Conservation (phyloP, 1,140 invertebrate genomes). For the Daktulosphaira vitifoliae region DNA sequence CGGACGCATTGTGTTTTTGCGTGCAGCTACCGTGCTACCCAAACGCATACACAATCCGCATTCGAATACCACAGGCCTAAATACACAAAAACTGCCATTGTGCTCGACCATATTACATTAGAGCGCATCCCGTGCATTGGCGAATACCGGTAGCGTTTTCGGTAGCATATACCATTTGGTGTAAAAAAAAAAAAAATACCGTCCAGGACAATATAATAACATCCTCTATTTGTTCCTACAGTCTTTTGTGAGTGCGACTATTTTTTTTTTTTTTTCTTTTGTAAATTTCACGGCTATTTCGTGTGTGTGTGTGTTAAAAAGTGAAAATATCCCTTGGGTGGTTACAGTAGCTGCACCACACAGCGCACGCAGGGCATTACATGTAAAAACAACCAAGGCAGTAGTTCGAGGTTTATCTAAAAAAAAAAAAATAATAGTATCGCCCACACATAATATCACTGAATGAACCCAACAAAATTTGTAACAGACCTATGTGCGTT, state of each 20-base stretch:
- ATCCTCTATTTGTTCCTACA: too few species aligned
- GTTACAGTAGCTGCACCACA: background rate
- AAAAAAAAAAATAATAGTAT: background rate
- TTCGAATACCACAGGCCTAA: slow-evolving; percentile 15
- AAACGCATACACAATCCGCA: slow-evolving; percentile 27
- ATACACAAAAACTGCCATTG: slow-evolving; percentile 2
- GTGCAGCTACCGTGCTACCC: slow-evolving; percentile 27
- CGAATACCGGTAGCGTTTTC: slow-evolving; percentile 25
- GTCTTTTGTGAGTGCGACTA: background rate
- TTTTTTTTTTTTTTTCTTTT: slow-evolving; percentile 15
- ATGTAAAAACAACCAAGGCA: slow-evolving; percentile 12
- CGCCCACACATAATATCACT: too few species aligned
- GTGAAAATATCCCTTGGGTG: slow-evolving; percentile 17
- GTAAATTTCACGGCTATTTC: slow-evolving; percentile 28
- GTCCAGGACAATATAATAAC: background rate
- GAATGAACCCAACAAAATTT: too few species aligned
- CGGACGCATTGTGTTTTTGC: background rate
- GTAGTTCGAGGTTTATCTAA: background rate
- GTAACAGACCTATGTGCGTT: background rate
- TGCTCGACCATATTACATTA: background rate
- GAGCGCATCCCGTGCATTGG: too few species aligned
- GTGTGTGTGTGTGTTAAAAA: slow-evolving; percentile 4
- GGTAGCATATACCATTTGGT: background rate
- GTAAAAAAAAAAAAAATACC: slow-evolving; percentile 9
- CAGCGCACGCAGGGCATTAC: background rate